These are phyloP conservation scores for Pelochelys cantorii DNA, from an alignment of 2,797 vertebrate genomes.

Conservation along the genomic window DNA sequence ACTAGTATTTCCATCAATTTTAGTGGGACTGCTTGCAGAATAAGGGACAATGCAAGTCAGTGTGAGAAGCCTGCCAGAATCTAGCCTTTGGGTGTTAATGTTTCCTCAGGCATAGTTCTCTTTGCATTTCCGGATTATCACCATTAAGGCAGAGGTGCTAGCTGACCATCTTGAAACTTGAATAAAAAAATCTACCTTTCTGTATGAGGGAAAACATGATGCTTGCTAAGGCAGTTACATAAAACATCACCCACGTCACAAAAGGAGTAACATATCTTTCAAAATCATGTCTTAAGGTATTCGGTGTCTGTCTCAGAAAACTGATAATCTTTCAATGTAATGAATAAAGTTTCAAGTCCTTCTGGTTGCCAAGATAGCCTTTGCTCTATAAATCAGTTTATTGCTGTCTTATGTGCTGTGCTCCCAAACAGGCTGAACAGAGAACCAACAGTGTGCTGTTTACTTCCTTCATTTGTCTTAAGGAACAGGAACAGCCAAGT, in stretches of 20 bases:
- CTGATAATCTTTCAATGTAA: slow-evolving; percentile 39
- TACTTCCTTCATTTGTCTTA: slow-evolving; percentile 44
- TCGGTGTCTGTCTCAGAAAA: slow-evolving; percentile 53
- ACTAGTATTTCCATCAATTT: background rate
- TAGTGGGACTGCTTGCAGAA: background rate
- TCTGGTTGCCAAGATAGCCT: slow-evolving; percentile 58
- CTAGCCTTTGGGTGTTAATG: background rate
- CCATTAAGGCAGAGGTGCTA: background rate
- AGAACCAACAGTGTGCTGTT: slow-evolving; percentile 14
- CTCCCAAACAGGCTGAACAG: slow-evolving; percentile 47
- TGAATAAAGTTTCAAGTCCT: slow-evolving; percentile 44
- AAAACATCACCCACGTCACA: slow-evolving; percentile 28
- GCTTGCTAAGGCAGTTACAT: slow-evolving; percentile 30
- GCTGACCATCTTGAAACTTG: background rate
- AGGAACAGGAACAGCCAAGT: background rate
- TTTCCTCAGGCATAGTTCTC: background rate
- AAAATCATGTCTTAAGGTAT: slow-evolving; percentile 46
- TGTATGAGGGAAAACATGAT: slow-evolving; percentile 23
- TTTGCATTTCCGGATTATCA: slow-evolving; percentile 11
- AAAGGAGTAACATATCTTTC: slow-evolving; percentile 43
- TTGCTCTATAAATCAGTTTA: slow-evolving; percentile 61
- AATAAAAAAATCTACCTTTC: background rate
- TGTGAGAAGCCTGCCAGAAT: background rate
- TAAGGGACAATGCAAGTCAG: background rate
- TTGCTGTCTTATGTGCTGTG: slow-evolving; percentile 40